A percentile compares a stretch with the other conserved stretches of the same genome.
Evolutionary conservation across 2,113 vertebrate genomes (phyloP).

Genomic region (Laterallus jamaicensis): DNA sequence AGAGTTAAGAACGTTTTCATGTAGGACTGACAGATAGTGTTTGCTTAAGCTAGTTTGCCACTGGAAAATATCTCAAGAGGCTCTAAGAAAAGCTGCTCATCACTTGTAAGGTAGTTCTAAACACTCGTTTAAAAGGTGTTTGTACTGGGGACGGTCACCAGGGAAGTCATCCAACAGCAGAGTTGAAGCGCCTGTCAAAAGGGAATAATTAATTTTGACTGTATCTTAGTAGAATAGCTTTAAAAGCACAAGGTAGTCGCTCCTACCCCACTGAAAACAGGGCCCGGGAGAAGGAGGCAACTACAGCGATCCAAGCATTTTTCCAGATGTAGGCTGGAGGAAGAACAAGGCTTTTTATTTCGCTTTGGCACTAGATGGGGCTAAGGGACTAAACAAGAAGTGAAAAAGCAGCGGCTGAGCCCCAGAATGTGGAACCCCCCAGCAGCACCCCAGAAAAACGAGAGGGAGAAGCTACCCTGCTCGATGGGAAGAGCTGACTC

Average conservation of each 20-base stretch:
- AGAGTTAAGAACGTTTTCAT: neutral
- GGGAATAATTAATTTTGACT: neutral
- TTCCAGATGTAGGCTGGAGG: neutral
- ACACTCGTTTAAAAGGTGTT: neutral
- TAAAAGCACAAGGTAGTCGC: neutral
- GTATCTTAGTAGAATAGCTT: neutral
- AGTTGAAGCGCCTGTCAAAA: neutral
- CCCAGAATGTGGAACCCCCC: neutral
- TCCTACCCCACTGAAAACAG: neutral
- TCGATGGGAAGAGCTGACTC: rapidly evolving
- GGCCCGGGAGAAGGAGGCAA: neutral
- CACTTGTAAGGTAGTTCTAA: neutral
- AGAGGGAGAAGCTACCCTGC: neutral
- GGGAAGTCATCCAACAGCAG: neutral
- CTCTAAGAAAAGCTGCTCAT: neutral
- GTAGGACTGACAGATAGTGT: neutral
- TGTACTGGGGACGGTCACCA: neutral
- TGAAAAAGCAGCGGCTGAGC: neutral
- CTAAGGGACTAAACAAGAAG: neutral
- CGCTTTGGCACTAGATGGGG: slow-evolving; percentile 53
- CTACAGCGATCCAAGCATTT: neutral
- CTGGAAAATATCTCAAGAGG: neutral
- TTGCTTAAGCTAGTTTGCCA: neutral
- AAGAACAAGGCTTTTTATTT: neutral
- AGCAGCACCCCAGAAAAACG: neutral